A percentile compares a stretch with the other conserved stretches of the same genome.
Conservation (phyloP, 2,888 invertebrate genomes). For the Apamea crenata region DNA sequence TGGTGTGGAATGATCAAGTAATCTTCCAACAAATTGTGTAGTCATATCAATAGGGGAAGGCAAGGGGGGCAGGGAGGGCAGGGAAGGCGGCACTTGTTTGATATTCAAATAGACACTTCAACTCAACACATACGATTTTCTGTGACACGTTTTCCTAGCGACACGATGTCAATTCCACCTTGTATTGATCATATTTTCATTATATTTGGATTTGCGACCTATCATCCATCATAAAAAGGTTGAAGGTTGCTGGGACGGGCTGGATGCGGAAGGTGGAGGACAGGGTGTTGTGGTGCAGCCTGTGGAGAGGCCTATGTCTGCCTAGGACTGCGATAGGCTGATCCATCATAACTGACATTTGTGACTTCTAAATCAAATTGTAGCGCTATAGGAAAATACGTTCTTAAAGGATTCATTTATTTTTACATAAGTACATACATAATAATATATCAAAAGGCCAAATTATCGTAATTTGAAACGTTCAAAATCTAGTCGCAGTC, state of each 20-base stretch:
- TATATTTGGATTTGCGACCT: conserved; percentile 37
- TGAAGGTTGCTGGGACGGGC: too few species aligned
- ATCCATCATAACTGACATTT: conserved; percentile 19
- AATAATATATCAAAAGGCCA: too few species aligned
- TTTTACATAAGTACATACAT: not conserved
- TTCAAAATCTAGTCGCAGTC: too few species aligned
- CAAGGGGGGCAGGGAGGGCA: not conserved
- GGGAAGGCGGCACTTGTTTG: conserved; percentile 23
- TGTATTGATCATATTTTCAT: conserved; percentile 35
- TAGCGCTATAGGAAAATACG: not conserved
- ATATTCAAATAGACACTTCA: conserved; percentile 47
- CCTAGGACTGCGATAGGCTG: too few species aligned
- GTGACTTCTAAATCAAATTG: conserved; percentile 26
- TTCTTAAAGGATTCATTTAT: not conserved
- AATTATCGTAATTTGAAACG: too few species aligned
- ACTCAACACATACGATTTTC: conserved; percentile 28
- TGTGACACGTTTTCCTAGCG: conserved; percentile 19
- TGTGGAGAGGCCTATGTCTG: too few species aligned
- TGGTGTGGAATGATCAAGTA: conserved; percentile 32
- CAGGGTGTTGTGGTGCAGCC: too few species aligned
- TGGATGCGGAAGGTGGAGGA: too few species aligned
- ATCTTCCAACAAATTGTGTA: conserved; percentile 20
- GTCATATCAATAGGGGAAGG: not conserved
- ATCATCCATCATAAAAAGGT: conserved; percentile 22
- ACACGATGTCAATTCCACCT: conserved; percentile 14